Base-by-base conservation (phyloP, 1,140 invertebrate genomes). In the Matsumurasca onukii region DNA sequence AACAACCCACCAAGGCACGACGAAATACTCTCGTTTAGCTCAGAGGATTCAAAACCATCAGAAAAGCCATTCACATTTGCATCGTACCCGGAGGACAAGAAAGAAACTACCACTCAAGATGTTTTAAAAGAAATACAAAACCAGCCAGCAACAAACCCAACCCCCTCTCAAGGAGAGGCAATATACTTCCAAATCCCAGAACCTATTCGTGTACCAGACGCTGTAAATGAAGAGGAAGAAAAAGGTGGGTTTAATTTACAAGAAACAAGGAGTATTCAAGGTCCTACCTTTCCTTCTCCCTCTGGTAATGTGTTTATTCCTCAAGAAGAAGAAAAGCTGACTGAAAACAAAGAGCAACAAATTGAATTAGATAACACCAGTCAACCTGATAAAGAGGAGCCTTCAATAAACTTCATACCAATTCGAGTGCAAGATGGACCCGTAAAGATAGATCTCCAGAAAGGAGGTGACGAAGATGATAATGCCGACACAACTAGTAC, bases 181-280 rank as follows among this genome's bases (percentile, higher is more conserved):
- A 64, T 71, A 49, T 71, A 61, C 34, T 71, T 71, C 25, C 70
- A 71, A 68, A 45, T 71, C 20, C 69, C 69, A 17, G 49, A 68
- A 49, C 61, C 39, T 13, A 65, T 65, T 39, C 34, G 51, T 5
- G 20, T 65, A 20, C 34, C 63, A 22, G 61, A 66, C 22, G 20
- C 62, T 1, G 55, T 59, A 12, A 24, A 59, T 30, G 59, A 64
- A 31, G 34, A 70, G 31, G 13, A 34, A 49, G 1, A 25, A n/a
- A 34, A 61, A 29, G 67, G 63, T 20, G 39, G 55, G 24, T 27
- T 70, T 3, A 71, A 68, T 31, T 45, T 68, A 17, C 70, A 71
- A 57, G 70, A 71, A 63, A 71, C 70, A 25, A 61, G 59, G 24
- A 31, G 30, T 29, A 49, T 68, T 25, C 57, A 63, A 22, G 22